phyloP scores from a whole-genome alignment of 2,888 invertebrate genomes.

The Megaustenia siamemsis region DNA sequence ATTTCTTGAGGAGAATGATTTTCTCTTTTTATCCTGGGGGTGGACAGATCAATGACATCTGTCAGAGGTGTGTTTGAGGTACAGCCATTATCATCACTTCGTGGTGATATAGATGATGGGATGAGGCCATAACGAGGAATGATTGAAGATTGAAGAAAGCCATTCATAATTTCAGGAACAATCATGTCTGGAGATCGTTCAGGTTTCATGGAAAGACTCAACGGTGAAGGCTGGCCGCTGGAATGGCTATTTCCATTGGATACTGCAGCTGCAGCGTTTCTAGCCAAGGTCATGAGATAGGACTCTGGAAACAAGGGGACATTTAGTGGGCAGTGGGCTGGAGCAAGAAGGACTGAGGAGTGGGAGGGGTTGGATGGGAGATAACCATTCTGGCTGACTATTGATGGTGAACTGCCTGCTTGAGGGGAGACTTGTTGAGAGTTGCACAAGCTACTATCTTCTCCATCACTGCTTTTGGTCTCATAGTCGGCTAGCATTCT shows the following conservation, averaged over 20 bases:
- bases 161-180: constrained; percentile 44
- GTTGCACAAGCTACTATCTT: constrained; percentile 30
- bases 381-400: constrained; percentile 48
- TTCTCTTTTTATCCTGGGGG: constrained; percentile 35
- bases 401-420: constrained; percentile 44
- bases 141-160: constrained; percentile 34
- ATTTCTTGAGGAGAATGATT: constrained; percentile 28
- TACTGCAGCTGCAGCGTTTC: constrained; percentile 52
- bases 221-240: constrained; percentile 53
- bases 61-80: constrained; percentile 27
- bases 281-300: constrained; percentile 54
- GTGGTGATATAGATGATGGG: constrained; percentile 25
- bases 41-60: constrained; percentile 50
- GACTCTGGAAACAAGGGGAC: constrained; percentile 61
- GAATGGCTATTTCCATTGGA: constrained; percentile 28
- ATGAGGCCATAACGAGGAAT: constrained; percentile 43
- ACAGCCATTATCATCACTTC: constrained; percentile 21
- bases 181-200: constrained; percentile 39
- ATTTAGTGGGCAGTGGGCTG: constrained; percentile 54
- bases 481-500: constrained; percentile 55
- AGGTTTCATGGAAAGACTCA: constrained; percentile 48
- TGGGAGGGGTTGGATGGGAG: not conserved
- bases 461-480: constrained; percentile 48
- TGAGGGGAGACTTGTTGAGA: constrained; percentile 51
- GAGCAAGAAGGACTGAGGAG: constrained; percentile 37